Base-by-base conservation (phyloP, 2,797 vertebrate genomes). In the Tamandua tetradactyla region DNA sequence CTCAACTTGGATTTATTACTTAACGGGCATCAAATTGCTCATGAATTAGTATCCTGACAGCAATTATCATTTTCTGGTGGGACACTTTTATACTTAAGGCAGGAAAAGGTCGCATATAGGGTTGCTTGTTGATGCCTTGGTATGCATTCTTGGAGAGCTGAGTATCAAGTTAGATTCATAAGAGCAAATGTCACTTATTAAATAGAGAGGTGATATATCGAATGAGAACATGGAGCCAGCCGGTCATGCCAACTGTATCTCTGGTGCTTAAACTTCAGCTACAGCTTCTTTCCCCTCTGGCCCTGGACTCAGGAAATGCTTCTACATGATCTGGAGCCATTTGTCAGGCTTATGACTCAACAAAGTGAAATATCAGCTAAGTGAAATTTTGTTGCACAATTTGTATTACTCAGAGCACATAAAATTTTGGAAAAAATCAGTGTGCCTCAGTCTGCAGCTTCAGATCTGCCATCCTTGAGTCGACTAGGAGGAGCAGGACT, bases 11-110 rank as follows among this genome's bases (percentile, higher is more conserved):
- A 62, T 3, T 93, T 85, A 74, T 79, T 78, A 71, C 23, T 13
- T 47, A 89, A 94, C 75, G 85, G 59, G 30, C 9, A 74, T 61
- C 35, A 78, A 27, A 79, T 37, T 80, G 62, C 25, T 95, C 59
- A 59, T 30, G 25, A 18, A 49, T 86, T 86, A 93, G 68, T 8
- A 94, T 14, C 6, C 68, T 40, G 35, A 47, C 1, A 44, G 15
- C 40, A 61, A 20, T 11, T 69, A n/a, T 82, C 82, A 93, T 92
- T 96, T 96, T 90, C 88, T 93, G 52, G 25, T 49, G 37, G 35
- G 25, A 55, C 2, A 72, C 25, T 78, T 85, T 76, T 64, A 72
- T 18, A 72, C 71, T 47, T 9, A 83, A 35, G 62, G 44, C 44
- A 40, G 17, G n/a, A 83, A 23, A 92, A 72, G 42, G 44, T 20